Conservation (phyloP, 2,797 vertebrate genomes). For the Glossophaga mutica region DNA sequence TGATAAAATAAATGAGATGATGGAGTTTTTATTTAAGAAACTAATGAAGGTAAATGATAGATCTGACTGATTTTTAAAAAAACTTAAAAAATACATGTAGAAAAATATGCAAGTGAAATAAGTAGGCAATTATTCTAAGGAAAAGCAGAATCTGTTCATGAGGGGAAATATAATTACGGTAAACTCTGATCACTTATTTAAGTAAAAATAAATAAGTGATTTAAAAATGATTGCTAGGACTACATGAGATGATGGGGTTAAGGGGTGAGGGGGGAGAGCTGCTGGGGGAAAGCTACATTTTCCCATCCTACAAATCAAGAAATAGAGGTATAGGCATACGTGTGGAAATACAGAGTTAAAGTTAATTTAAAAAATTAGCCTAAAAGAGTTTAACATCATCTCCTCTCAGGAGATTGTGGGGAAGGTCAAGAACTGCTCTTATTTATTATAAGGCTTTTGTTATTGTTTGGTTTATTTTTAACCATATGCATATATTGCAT, state of each 20-base stretch:
- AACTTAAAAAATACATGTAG: neutral
- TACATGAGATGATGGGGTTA: neutral
- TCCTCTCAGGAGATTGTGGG: neutral
- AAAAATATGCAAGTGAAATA: neutral
- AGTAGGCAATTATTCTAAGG: neutral
- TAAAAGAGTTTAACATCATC: neutral
- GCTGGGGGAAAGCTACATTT: neutral
- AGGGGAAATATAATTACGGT: neutral
- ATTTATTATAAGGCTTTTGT: slow-evolving; percentile 9
- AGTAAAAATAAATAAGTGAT: neutral
- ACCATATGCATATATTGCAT: neutral
- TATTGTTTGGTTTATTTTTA: slow-evolving; percentile 35
- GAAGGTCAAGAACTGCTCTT: neutral
- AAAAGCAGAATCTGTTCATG: neutral
- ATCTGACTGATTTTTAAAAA: neutral
- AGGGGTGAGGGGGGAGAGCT: neutral
- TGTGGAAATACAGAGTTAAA: neutral
- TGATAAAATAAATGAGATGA: neutral
- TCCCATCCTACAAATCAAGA: neutral
- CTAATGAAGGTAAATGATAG: neutral
- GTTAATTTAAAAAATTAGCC: neutral
- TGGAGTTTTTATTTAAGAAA: neutral
- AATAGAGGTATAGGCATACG: neutral
- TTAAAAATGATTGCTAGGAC: neutral
- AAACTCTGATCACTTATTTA: neutral